Conservation (phyloP, 1,140 invertebrate genomes). For the Bacillus rossius region DNA sequence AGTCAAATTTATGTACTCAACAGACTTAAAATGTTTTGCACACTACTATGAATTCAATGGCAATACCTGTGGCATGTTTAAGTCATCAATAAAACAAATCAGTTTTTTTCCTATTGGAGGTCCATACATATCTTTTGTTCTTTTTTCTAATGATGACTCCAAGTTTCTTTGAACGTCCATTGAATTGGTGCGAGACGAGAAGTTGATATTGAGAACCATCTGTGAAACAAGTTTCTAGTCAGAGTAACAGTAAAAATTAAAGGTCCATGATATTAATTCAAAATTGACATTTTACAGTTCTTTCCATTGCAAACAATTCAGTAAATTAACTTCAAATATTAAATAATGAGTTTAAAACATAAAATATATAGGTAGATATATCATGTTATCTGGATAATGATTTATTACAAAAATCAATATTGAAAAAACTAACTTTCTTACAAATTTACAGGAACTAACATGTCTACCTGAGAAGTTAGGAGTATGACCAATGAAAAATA, state of each 20-base stretch:
- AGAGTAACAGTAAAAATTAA: too few relatives aligned
- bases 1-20: too few relatives aligned
- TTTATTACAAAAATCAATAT: too few relatives aligned
- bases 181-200: constrained; percentile 84
- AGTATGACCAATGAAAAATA: too few relatives aligned
- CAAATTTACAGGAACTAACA: too few relatives aligned
- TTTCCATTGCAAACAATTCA: not conserved
- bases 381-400: too few relatives aligned
- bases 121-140: constrained; percentile 84
- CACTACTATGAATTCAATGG: too few relatives aligned
- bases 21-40: too few relatives aligned
- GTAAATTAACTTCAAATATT: not conserved
- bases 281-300: not conserved
- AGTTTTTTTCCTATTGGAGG: constrained; percentile 81
- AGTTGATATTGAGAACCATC: constrained; percentile 71
- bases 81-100: constrained; percentile 86
- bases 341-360: not conserved
- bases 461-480: too few relatives aligned
- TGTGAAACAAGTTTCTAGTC: constrained; percentile 16
- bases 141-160: constrained; percentile 80
- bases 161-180: constrained; percentile 82
- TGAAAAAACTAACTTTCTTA: too few relatives aligned
- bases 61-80: constrained; percentile 85
- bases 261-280: not conserved
- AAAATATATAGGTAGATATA: too few relatives aligned